Conservation (phyloP, 2,113 vertebrate species). For the Osmerus eperlanus region DNA sequence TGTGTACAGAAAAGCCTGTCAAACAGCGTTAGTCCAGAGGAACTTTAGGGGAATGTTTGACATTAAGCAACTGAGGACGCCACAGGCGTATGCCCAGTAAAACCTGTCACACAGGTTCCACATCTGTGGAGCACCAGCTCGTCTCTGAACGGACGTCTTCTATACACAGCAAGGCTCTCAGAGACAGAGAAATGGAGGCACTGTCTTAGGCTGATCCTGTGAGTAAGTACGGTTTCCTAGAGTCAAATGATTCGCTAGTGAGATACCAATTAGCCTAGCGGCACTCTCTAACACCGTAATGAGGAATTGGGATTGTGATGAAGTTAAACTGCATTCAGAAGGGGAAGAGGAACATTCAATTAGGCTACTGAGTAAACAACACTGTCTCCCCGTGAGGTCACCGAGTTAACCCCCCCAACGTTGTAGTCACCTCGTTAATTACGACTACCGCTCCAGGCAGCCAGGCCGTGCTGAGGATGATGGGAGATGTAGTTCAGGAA, state of each 20-base stretch:
- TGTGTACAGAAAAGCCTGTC: slow-evolving; percentile 41
- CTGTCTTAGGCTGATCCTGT: not conserved
- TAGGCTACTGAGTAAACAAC: too few relatives aligned
- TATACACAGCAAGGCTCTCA: too few relatives aligned
- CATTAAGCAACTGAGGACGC: slow-evolving; percentile 32
- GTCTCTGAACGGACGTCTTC: too few relatives aligned
- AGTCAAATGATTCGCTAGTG: too few relatives aligned
- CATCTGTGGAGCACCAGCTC: not conserved
- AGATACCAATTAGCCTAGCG: too few relatives aligned
- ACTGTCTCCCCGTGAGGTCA: too few relatives aligned
- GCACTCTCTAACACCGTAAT: too few relatives aligned
- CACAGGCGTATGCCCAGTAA: slow-evolving; percentile 12
- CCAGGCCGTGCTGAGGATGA: slow-evolving; percentile 3
- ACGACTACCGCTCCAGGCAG: not conserved
- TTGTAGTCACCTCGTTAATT: not conserved
- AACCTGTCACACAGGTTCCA: slow-evolving; percentile 10
- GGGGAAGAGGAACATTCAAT: too few relatives aligned
- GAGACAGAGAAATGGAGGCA: not conserved
- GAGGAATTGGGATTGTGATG: too few relatives aligned
- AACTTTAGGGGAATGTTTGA: slow-evolving; percentile 32
- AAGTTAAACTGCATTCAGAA: too few relatives aligned
- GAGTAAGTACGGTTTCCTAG: too few relatives aligned
- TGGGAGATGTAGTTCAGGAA: slow-evolving; percentile 22
- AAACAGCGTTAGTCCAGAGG: slow-evolving; percentile 52
- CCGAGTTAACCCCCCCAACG: not conserved